phyloP scores from a whole-genome alignment of 2,888 invertebrate genomes.

The Drosophila glabriapex region DNA sequence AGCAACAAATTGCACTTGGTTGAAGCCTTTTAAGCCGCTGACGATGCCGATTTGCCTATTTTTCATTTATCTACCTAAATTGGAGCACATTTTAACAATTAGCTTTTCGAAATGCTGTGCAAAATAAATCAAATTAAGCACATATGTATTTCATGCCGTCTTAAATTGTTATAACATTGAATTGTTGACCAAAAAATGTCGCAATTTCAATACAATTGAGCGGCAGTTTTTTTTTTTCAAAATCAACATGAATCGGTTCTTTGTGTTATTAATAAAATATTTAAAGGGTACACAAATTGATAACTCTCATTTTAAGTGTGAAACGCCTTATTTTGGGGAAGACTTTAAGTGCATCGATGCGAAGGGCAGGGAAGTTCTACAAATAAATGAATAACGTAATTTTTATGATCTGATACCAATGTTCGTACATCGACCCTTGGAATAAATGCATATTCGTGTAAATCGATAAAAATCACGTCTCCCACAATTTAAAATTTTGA shows the following conservation, averaged over 20 bases:
- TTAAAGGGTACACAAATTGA: background rate
- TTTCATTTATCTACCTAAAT: conserved; percentile 33
- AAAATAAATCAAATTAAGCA: background rate
- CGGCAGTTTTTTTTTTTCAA: background rate
- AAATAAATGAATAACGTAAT: background rate
- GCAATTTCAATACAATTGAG: conserved; percentile 1
- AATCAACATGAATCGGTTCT: no score
- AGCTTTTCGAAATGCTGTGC: background rate
- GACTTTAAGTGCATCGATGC: background rate
- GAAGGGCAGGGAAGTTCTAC: background rate
- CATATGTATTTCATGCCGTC: conserved; percentile 1
- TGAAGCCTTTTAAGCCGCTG: conserved; percentile 19
- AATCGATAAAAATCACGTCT: background rate
- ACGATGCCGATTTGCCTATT: conserved; percentile 7
- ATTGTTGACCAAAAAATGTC: background rate
- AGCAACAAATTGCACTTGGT: conserved; percentile 36
- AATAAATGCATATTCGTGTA: background rate
- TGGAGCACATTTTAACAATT: conserved; percentile 12
- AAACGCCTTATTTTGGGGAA: background rate
- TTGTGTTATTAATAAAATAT: background rate
- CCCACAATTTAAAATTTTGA: background rate
- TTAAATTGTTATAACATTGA: conserved; percentile 2
- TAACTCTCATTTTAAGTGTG: background rate
- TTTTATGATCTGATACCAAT: background rate
- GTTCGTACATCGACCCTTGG: background rate